A percentile compares a stretch with the other conserved stretches of the same genome.
Conservation (phyloP, 2,888 invertebrate species). For the Cephus sareptanus region DNA sequence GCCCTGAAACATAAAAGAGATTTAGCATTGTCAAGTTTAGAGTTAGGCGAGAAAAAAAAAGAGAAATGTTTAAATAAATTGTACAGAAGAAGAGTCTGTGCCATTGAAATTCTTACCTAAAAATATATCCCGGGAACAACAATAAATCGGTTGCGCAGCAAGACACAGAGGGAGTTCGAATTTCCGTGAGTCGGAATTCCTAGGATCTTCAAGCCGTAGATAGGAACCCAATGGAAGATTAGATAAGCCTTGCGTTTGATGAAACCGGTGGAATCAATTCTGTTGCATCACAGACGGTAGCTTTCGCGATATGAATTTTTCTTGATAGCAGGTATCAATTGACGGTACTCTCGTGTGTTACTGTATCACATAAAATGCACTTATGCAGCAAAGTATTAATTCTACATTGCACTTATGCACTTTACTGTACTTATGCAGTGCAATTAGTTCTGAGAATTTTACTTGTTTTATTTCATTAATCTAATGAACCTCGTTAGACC, state of each 20-base stretch:
- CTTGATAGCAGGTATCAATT: neutral
- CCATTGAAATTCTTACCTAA: constrained; percentile 4
- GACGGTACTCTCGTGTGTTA: neutral
- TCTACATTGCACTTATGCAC: neutral
- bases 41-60: neutral
- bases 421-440: neutral
- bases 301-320: neutral
- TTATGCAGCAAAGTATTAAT: neutral
- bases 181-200: neutral
- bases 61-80: neutral
- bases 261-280: neutral
- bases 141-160: neutral
- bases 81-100: neutral
- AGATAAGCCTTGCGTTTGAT: neutral
- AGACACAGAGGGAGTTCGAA: neutral
- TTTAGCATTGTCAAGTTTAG: neutral
- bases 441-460: neutral
- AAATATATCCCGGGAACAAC: neutral
- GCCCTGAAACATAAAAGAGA: neutral
- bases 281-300: neutral
- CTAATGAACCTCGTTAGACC: neutral
- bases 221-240: neutral
- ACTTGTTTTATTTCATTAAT: neutral
- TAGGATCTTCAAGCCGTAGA: neutral
- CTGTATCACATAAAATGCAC: neutral